Base-by-base conservation (phyloP, 2,888 invertebrate genomes). In the Eupithecia subfuscata region DNA sequence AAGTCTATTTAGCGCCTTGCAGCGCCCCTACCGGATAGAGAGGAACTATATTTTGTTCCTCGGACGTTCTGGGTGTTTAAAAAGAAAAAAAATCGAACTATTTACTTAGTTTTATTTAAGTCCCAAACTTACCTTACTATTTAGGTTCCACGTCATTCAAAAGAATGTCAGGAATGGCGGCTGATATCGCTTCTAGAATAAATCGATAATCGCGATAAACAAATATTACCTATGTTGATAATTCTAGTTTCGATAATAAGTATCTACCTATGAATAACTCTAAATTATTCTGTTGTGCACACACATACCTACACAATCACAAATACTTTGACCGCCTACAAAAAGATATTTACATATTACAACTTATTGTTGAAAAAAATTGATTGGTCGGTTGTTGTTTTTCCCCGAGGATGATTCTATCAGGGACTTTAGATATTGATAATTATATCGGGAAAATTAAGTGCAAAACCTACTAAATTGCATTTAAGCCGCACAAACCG, bases 121-220 rank as follows among this genome's bases (percentile, higher is more conserved):
- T n/a, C n/a, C n/a, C n/a, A 37, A 37, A 37, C 37, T 7, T 7
- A 7, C 2, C 37, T 37, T 37, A 7, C 0, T 37, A 37, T 37
- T 37, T 3, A 30, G 30, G 30, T 8, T 56, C 22, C n/a, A 22
- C 60, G 14, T 25, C 25, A 25, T 25, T 25, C 14, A 25, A 22
- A 60, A 60, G 25, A 60, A 60, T 60, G 60, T 25, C 1, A 60
- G 25, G 22, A 60, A 60, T 60, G 60, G 60, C 60, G 14, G 25
- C 60, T 60, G 60, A 60, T 60, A 43, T n/a, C 25, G 34, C 18
- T 9, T 75, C 56, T 67, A 60, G 67, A 73, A 67, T 40, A 67
- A 65, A 70, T 73, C 67, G 70, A 73, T 73, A 68, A 68, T 70
- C 70, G 56, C 25, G 56, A 60, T 60, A 60, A 60, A 60, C 60